Base-by-base conservation (phyloP, 2,113 vertebrate species). In the Cathartes aura region DNA sequence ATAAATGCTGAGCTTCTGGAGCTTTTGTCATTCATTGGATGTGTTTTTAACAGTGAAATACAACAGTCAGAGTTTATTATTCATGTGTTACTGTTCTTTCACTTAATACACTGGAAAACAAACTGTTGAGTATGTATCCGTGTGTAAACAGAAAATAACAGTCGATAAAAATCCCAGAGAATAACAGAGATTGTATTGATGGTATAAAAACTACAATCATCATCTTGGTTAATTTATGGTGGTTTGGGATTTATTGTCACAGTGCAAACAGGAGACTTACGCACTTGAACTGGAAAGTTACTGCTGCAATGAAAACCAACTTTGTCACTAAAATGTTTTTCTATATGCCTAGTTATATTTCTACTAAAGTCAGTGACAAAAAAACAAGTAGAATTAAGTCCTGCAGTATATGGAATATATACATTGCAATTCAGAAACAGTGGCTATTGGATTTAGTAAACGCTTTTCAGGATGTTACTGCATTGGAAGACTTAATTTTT, bases 191-290 rank as follows among this genome's bases (percentile, higher is more conserved):
- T 32, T 50, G 15, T 48, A 27, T 32, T 29, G 17, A 36, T 56
- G 26, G 13, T 63, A 29, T 38, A 66, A 63, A 48, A 78, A 22
- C 58, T 50, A 26, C 42, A 29, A 0, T 63, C 5, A 14, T 79
- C 19, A 1, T 30, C 48, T 78, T 34, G 58, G 26, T 42, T 71
- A 42, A 36, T 56, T 55, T 48, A 19, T 47, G 21, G 38, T 91
- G n/a, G 6, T 40, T 90, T 79, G 36, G 36, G 72, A 14, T 63
- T 42, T 64, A n/a, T 23, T 70, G 29, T 42, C 24, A 26, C 0
- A 1, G 17, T 82, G 26, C 26, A 58, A 50, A 34, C 0, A 1
- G 42, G 48, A 81, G 23, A 36, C 32, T 42, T 63, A 12, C 0
- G 1, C 27, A 15, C 22, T 48, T 64, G 58, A 64, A 56, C 52